Evolutionary conservation across 2,888 invertebrate genomes (phyloP).

Genomic region (Aricia artaxerxes): DNA sequence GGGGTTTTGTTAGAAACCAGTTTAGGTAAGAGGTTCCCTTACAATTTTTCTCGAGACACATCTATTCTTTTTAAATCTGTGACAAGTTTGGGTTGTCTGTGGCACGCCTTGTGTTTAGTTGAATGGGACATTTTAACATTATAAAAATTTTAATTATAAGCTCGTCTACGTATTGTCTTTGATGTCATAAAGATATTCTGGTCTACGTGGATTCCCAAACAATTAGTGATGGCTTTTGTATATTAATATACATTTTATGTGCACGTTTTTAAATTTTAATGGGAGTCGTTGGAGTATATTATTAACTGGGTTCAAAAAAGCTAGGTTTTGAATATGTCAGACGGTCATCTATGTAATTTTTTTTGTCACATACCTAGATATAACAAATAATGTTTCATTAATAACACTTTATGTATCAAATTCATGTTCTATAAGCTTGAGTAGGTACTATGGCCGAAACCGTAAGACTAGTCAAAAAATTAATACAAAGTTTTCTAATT

Average conservation of each 20-base stretch:
- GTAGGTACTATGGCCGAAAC: no score
- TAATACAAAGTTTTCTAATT: no score
- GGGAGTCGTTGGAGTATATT: neutral
- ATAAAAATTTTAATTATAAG: slow-evolving; percentile 72
- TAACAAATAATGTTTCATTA: no score
- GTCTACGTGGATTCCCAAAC: slow-evolving; percentile 35
- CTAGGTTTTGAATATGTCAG: no score
- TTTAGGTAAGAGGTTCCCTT: neutral
- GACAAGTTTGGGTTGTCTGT: slow-evolving; percentile 41
- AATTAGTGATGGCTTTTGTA: slow-evolving; percentile 23
- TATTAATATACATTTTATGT: neutral
- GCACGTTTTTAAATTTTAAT: neutral
- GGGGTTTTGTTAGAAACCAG: no score
- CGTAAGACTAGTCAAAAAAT: no score
- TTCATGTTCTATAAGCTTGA: no score
- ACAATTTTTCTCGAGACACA: neutral
- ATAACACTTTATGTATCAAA: no score
- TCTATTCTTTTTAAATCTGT: neutral
- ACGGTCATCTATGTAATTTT: no score
- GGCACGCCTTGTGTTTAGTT: slow-evolving; percentile 62
- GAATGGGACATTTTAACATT: slow-evolving; percentile 68
- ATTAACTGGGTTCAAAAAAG: neutral
- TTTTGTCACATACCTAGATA: no score
- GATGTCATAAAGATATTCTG: slow-evolving; percentile 52
- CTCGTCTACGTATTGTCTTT: slow-evolving; percentile 66